A percentile compares a stretch with the other conserved stretches of the same genome.
Evolutionary conservation across 2,797 vertebrate species (phyloP).

Genomic region (Propithecus perrieri): DNA sequence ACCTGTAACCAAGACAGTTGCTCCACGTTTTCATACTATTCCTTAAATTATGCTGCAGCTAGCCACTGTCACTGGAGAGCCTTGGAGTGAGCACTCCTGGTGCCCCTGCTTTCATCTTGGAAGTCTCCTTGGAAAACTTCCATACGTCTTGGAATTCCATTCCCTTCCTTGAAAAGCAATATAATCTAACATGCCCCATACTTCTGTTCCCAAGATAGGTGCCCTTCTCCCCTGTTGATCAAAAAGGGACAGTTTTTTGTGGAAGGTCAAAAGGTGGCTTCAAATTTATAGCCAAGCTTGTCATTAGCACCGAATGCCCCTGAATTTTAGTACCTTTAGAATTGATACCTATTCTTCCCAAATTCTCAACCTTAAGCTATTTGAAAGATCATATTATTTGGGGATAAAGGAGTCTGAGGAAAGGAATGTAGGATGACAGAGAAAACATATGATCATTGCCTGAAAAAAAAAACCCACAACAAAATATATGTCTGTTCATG

Average conservation of each 20-base stretch:
- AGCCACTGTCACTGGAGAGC: not conserved
- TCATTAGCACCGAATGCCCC: not conserved
- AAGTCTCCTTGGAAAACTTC: conserved; percentile 4
- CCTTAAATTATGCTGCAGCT: rapidly evolving
- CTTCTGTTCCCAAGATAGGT: not conserved
- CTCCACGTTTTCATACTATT: not conserved
- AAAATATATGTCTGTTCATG: not conserved
- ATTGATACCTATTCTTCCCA: not conserved
- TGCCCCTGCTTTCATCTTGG: not conserved
- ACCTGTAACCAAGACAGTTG: not conserved
- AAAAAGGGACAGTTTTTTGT: not conserved
- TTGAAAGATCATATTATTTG: not conserved
- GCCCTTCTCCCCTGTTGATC: not conserved
- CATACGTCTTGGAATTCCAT: not conserved
- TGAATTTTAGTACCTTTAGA: not conserved
- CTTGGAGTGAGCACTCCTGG: not conserved
- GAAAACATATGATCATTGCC: not conserved
- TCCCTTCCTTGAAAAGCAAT: not conserved
- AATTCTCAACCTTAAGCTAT: not conserved
- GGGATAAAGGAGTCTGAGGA: not conserved
- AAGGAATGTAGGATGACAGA: not conserved
- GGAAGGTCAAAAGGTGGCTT: not conserved
- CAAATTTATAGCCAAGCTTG: not conserved
- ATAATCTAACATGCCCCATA: not conserved
- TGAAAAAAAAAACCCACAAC: not conserved